Base-by-base conservation (phyloP, 2,797 vertebrate genomes). In the Sebastes dallii region DNA sequence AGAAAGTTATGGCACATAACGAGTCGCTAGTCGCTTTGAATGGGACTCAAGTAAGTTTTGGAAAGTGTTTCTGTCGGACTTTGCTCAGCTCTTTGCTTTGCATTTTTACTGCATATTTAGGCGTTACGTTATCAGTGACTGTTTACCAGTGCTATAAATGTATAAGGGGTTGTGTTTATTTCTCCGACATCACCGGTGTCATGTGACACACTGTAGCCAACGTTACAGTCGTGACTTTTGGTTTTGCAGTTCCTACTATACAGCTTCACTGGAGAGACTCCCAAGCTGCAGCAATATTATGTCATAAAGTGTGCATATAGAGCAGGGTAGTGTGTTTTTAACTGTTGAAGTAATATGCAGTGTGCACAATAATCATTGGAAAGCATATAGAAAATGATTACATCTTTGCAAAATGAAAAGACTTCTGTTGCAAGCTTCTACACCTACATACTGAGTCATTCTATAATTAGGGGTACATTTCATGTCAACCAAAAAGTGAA, bases 11-110 rank as follows among this genome's bases (percentile, higher is more conserved):
- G 96, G 94, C 91, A 81, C 67, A 81, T 46, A 80, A 66, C 82
- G 95, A 95, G 72, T 79, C 94, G 78, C 25, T 82, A 90, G 94
- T 95, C 83, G 92, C 94, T 50, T 76, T 95, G 88, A 96, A 94
- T 92, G 96, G 95, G 81, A 95, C 94, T 69, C 96, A 96, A 80
- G 96, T 96, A 90, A 95, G 96, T 95, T 87, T 70, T 52, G 36
- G 25, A 6, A 70, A 71, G 50, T 65, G 11, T 74, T 61, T 73
- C 24, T 29, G 32, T 66, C 12, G 42, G 8, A 69, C 42, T 22
- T 68, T 54, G 32, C 22, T 9, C 20, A 5, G 12, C 22, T 29
- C 6, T 25, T 14, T 25, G 36, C 1, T 24, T 13, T 8, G 34
- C 34, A 36, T 36, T 12, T 36, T 36, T 5, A 36, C 9, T 8